Evolutionary conservation across 2,113 vertebrate genomes (phyloP).

Genomic region (Dipodomys spectabilis): DNA sequence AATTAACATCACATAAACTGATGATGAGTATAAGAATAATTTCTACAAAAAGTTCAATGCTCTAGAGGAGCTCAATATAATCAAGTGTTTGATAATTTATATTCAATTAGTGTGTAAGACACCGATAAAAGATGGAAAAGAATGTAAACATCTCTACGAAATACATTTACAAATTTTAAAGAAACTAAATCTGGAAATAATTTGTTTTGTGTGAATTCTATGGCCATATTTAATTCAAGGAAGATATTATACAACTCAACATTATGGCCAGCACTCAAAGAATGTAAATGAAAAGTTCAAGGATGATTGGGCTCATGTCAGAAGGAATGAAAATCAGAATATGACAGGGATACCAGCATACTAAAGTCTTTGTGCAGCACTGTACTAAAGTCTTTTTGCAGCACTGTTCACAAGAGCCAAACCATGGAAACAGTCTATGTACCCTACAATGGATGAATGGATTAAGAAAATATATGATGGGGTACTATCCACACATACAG

Average conservation of each 20-base stretch:
- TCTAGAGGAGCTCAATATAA: not conserved
- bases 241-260: not conserved
- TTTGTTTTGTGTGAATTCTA: not conserved
- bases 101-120: not conserved
- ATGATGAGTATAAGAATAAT: not conserved
- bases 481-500: no score
- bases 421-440: no score
- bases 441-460: no score
- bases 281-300: not conserved
- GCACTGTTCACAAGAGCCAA: no score
- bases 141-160: not conserved
- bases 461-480: no score
- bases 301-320: not conserved
- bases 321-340: no score
- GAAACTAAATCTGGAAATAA: constrained; percentile 45
- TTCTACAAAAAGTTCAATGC: constrained; percentile 8
- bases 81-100: not conserved
- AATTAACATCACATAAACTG: not conserved
- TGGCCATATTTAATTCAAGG: not conserved
- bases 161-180: not conserved
- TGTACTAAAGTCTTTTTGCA: no score
- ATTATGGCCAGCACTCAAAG: not conserved
- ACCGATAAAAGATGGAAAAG: not conserved
- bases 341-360: no score
- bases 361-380: no score